Evolutionary conservation across 1,140 invertebrate species (phyloP).

Genomic region (Philotrypesis tridentata): DNA sequence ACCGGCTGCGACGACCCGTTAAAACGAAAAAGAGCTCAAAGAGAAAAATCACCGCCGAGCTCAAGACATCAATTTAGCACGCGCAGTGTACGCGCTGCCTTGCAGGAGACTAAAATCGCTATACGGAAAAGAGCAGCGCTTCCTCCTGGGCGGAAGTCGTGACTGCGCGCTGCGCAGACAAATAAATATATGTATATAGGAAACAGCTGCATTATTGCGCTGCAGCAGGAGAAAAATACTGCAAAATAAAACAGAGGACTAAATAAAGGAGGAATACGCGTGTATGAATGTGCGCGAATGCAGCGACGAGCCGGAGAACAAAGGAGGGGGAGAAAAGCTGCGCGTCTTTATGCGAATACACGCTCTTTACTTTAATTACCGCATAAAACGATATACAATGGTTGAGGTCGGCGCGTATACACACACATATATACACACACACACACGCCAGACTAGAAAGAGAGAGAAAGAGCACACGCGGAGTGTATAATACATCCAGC

Average conservation of each 20-base stretch:
- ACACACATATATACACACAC: too few relatives aligned
- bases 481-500: neutral
- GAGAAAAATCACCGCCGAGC: neutral
- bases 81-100: neutral
- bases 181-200: slow-evolving; percentile 47
- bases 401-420: slow-evolving; percentile 35
- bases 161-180: too few relatives aligned
- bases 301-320: neutral
- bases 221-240: neutral
- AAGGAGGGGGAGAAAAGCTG: slow-evolving; percentile 15
- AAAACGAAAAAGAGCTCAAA: neutral
- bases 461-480: neutral
- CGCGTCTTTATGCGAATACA: slow-evolving; percentile 50
- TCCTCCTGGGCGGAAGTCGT: slow-evolving; percentile 47
- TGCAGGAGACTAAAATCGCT: neutral
- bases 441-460: slow-evolving; percentile 18
- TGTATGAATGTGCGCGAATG: neutral
- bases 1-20: neutral
- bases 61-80: neutral
- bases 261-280: slow-evolving; percentile 17
- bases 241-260: slow-evolving; percentile 3
- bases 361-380: slow-evolving; percentile 67
- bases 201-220: neutral
- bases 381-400: slow-evolving; percentile 66
- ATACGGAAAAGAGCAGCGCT: slow-evolving; percentile 18